Evolutionary conservation across 2,113 vertebrate species (phyloP).

Genomic region (Pachycephala philippinensis): DNA sequence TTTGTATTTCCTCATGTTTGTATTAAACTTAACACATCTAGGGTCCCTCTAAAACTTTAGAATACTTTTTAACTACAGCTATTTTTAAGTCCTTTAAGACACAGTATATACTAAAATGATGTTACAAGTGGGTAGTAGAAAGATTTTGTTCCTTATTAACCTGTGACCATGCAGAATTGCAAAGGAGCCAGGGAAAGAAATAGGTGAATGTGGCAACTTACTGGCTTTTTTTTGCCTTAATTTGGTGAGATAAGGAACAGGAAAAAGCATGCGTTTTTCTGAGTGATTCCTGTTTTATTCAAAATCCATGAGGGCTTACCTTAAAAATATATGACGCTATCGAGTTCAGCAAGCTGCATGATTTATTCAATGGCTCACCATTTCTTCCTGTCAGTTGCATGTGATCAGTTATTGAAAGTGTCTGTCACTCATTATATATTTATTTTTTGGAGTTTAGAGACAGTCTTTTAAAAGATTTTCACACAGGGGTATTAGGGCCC

Average conservation of each 20-base stretch:
- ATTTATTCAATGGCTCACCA: not conserved
- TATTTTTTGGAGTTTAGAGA: not conserved
- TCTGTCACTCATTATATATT: not conserved
- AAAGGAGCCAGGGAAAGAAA: not conserved
- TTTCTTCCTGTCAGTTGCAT: not conserved
- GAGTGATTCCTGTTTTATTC: not conserved
- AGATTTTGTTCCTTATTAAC: not conserved
- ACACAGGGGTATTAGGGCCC: fast-evolving
- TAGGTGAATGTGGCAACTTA: not conserved
- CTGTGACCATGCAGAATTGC: not conserved
- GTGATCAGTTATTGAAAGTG: not conserved
- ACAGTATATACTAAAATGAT: not conserved
- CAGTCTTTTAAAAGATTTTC: not conserved
- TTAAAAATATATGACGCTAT: conserved; percentile 22
- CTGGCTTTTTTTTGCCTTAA: not conserved
- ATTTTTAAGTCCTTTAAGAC: not conserved
- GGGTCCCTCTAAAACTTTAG: not conserved
- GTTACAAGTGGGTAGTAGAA: not conserved
- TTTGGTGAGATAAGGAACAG: not conserved
- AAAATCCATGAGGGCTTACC: not conserved
- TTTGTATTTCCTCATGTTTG: not conserved
- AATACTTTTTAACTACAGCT: not conserved
- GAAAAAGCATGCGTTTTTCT: not conserved
- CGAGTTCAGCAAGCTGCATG: not conserved
- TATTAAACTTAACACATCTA: not conserved